Evolutionary conservation across 2,888 invertebrate species (phyloP).

Genomic region (Mesorhabditis spiculigera): DNA sequence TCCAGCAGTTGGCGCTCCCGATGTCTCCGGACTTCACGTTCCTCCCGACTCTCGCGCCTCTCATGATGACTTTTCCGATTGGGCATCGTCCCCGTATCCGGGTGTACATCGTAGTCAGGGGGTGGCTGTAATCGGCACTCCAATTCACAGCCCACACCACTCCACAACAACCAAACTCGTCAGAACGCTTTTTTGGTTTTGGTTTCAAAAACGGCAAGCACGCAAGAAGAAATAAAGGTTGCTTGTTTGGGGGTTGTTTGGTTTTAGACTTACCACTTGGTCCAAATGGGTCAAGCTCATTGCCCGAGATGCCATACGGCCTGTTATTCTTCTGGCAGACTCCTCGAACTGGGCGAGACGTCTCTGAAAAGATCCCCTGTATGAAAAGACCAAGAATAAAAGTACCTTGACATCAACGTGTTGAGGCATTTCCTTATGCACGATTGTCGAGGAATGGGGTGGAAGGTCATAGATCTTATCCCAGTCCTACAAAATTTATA

Average conservation of each 20-base stretch:
- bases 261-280: not conserved
- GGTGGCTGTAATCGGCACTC: constrained; percentile 26
- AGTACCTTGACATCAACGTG: constrained; percentile 40
- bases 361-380: constrained; percentile 15
- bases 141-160: constrained; percentile 19
- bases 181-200: not conserved
- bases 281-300: constrained; percentile 7
- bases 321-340: constrained; percentile 13
- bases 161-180: constrained; percentile 10
- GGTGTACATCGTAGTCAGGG: constrained; percentile 30
- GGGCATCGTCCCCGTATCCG: not conserved
- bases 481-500: constrained; percentile 41
- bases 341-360: constrained; percentile 47
- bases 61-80: constrained; percentile 17
- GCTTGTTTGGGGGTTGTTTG: no score
- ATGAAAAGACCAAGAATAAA: no score
- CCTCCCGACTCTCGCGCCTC: constrained; percentile 8
- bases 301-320: constrained; percentile 6
- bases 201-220: not conserved
- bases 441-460: constrained; percentile 55
- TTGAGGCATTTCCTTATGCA: constrained; percentile 39
- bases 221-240: not conserved
- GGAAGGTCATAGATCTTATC: constrained; percentile 57
- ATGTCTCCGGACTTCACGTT: constrained; percentile 25
- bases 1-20: constrained; percentile 21